Evolutionary conservation across 2,797 vertebrate genomes (phyloP).

Genomic region (Propithecus deckenii): DNA sequence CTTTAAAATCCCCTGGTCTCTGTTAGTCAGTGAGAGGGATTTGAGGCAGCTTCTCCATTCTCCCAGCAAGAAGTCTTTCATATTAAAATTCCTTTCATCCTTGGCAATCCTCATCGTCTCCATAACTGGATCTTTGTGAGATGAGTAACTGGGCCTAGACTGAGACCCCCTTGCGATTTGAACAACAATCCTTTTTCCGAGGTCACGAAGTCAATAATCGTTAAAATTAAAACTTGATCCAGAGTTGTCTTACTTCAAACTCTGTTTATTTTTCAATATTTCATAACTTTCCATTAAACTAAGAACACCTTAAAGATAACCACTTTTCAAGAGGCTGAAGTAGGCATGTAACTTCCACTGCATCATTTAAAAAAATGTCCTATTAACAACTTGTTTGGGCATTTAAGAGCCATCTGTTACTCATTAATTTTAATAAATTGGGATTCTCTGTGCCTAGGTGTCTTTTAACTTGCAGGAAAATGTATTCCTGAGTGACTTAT

Average conservation of each 20-base stretch:
- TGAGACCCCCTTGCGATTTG: background rate
- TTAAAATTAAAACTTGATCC: background rate
- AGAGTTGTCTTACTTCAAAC: background rate
- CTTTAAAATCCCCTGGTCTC: background rate
- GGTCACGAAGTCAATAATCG: background rate
- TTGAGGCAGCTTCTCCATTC: background rate
- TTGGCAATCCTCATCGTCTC: background rate
- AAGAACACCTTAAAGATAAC: background rate
- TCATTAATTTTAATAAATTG: constrained; percentile 50
- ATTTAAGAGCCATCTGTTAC: constrained; percentile 6
- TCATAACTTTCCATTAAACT: background rate
- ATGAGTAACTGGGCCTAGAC: background rate
- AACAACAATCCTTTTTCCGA: background rate
- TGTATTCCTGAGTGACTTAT: background rate
- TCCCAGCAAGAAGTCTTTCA: background rate
- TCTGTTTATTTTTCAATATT: background rate
- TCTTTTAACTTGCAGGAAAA: background rate
- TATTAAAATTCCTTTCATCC: background rate
- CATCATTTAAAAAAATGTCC: background rate
- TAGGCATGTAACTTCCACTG: accelerated
- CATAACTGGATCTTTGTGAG: background rate
- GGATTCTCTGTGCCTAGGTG: background rate
- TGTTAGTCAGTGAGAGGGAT: background rate
- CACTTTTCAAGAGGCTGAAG: background rate
- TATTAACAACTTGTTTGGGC: background rate